Base-by-base conservation (phyloP, 2,888 invertebrate genomes). In the Heliconius sara region DNA sequence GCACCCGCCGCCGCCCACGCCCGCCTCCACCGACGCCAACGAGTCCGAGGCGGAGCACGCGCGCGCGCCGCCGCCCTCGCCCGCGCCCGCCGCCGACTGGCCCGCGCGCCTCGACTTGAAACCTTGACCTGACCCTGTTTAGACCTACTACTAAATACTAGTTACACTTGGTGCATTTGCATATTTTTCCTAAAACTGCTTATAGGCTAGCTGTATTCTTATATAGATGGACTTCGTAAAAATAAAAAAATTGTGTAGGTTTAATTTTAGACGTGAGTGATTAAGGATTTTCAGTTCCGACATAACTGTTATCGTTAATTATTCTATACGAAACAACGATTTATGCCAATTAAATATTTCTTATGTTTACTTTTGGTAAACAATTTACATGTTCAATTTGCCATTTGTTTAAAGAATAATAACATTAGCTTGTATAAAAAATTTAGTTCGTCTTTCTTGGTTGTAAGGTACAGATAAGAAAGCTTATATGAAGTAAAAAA, bases 1-100 rank as follows among this genome's bases (percentile, higher is more conserved):
- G 97, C 92, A 97, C 0, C 99, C 99, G 12, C 99, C 99, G 43
- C 99, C 99, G 19, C 99, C 99, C 34, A 99, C 99, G 0, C 99
- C 98, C 89, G 98, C 98, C 84, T 99, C 99, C 60, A 99, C 99
- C 85, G 98, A 99, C 84, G 99, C 98, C 87, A 98, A 98, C 90
- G 98, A 98, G 91, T 98, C 98, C 39, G 98, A 98, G 89, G 88
- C 95, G 86, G 90, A 97, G 97, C 84, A 97, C 96, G 80, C 98
- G 97, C 75, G 98, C 97, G 90, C 98, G 60, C 98, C 98, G 16
- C 98, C 98, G 7, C 98, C 98, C 9, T 97, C 98, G 72, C 98
- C 98, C 5, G 97, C 96, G 73, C 97, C 43, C 43, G 25, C 52
- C 25, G 47, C 47, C 16, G 47, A 47, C 47, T 47, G 47, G 47